Percentiles rank a stretch among this genome's conserved stretches.
Evolutionary conservation across 2,888 invertebrate species (phyloP).

Genomic region (Melanostoma scalare): DNA sequence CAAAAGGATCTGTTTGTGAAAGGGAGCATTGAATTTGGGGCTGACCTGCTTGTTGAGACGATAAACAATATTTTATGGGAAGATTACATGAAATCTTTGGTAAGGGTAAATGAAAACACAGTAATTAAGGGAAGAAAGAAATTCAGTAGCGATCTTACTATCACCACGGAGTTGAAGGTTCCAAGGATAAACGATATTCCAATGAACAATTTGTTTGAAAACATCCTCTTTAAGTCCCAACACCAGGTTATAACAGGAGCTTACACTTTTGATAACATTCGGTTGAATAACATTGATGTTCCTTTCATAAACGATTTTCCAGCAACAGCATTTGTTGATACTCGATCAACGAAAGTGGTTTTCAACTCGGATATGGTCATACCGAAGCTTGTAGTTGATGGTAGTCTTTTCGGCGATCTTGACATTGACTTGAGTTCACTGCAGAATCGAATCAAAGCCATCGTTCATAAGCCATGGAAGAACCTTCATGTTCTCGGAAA

Average conservation of each 20-base stretch:
- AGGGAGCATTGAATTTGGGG: slow-evolving; percentile 77
- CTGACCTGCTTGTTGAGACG: slow-evolving; percentile 74
- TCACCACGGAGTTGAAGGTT: slow-evolving; percentile 74
- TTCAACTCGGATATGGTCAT: slow-evolving; percentile 76
- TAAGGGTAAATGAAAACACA: slow-evolving; percentile 74
- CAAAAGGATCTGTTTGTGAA: slow-evolving; percentile 78
- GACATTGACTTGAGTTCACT: slow-evolving; percentile 60
- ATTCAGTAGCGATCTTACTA: slow-evolving; percentile 74
- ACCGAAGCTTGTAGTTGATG: slow-evolving; percentile 74
- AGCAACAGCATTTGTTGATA: slow-evolving; percentile 75
- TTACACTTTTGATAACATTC: slow-evolving; percentile 75
- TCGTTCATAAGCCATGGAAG: slow-evolving; percentile 71
- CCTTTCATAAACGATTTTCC: slow-evolving; percentile 74
- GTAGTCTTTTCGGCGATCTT: slow-evolving; percentile 74
- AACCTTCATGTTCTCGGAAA: slow-evolving; percentile 75
- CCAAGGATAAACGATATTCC: slow-evolving; percentile 74
- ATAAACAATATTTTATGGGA: slow-evolving; percentile 77
- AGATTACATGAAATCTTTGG: slow-evolving; percentile 74
- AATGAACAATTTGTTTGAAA: slow-evolving; percentile 75
- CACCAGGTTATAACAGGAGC: slow-evolving; percentile 77
- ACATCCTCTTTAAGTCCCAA: slow-evolving; percentile 75
- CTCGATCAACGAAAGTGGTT: slow-evolving; percentile 61
- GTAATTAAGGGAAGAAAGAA: slow-evolving; percentile 75
- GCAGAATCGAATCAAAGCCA: slow-evolving; percentile 22
- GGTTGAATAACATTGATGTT: slow-evolving; percentile 76